Evolutionary conservation across 2,888 invertebrate genomes (phyloP).

Genomic region (Himalopsyche kuldschensis): DNA sequence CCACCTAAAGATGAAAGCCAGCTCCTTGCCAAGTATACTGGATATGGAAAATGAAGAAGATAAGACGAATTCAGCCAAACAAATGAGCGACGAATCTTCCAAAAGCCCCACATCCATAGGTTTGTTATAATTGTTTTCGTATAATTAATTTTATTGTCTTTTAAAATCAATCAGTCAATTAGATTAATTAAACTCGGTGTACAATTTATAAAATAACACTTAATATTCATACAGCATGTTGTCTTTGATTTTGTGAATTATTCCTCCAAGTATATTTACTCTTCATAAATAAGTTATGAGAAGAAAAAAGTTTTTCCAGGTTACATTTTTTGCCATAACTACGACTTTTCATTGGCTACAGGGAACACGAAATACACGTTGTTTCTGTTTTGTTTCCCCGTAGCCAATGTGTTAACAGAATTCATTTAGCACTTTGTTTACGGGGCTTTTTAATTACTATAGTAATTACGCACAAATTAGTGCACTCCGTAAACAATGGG

Average conservation of each 20-base stretch:
- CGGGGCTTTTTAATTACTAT: too few relatives aligned
- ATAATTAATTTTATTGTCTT: slow-evolving; percentile 12
- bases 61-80: slow-evolving; percentile 49
- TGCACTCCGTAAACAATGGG: too few relatives aligned
- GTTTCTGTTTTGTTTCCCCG: too few relatives aligned
- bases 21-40: slow-evolving; percentile 80
- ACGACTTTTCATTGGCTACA: background rate
- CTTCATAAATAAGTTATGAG: background rate
- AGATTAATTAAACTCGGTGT: too few relatives aligned
- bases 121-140: slow-evolving; percentile 44
- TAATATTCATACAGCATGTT: slow-evolving; percentile 4
- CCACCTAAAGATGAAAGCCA: slow-evolving; percentile 65
- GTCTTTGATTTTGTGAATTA: background rate
- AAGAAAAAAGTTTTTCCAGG: background rate
- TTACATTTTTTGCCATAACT: too few relatives aligned
- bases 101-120: slow-evolving; percentile 70
- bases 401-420: too few relatives aligned
- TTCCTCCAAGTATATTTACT: too few relatives aligned
- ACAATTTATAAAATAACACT: too few relatives aligned
- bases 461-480: too few relatives aligned
- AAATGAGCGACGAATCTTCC: slow-evolving; percentile 55
- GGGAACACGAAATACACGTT: too few relatives aligned
- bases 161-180: too few relatives aligned
- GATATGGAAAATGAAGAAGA: slow-evolving; percentile 74
- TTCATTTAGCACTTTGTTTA: too few relatives aligned